Percentiles rank a stretch among this genome's conserved stretches.
Evolutionary conservation across 2,113 vertebrate species (phyloP).

Genomic region (Cinclus cinclus): DNA sequence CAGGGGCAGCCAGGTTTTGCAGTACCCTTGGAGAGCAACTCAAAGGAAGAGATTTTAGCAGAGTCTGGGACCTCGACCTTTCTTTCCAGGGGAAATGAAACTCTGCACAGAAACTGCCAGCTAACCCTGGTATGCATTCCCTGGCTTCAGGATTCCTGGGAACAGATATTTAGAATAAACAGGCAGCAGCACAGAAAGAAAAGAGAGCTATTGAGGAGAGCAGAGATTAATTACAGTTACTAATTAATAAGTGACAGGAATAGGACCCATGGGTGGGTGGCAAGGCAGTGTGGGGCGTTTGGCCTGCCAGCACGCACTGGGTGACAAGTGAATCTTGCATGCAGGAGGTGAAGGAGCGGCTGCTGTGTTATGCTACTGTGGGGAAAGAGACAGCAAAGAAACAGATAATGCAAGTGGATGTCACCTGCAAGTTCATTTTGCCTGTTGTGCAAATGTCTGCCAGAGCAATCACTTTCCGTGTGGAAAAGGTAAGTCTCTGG

Average conservation of each 20-base stretch:
- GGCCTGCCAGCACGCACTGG: no score
- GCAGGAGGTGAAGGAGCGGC: slow-evolving; percentile 81
- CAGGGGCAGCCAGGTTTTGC: neutral
- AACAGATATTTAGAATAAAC: neutral
- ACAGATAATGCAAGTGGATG: slow-evolving; percentile 75
- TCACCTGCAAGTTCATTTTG: slow-evolving; percentile 82
- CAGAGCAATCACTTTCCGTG: slow-evolving; percentile 76
- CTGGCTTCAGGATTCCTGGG: neutral
- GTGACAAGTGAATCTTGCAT: neutral
- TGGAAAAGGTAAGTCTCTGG: slow-evolving; percentile 79
- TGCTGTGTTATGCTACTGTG: slow-evolving; percentile 80
- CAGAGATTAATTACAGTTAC: neutral
- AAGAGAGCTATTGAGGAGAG: neutral
- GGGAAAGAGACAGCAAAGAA: slow-evolving; percentile 69
- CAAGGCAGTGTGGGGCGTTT: neutral
- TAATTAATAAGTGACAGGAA: neutral
- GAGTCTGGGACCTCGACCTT: neutral
- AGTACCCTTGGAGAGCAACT: neutral
- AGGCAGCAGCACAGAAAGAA: neutral
- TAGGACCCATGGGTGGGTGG: neutral
- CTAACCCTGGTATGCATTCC: neutral
- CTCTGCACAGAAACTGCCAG: neutral
- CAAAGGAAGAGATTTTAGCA: neutral
- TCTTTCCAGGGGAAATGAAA: neutral
- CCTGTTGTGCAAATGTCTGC: slow-evolving; percentile 79